Evolutionary conservation across 2,888 invertebrate species (phyloP).

Genomic region (Pantelozetes paolii): DNA sequence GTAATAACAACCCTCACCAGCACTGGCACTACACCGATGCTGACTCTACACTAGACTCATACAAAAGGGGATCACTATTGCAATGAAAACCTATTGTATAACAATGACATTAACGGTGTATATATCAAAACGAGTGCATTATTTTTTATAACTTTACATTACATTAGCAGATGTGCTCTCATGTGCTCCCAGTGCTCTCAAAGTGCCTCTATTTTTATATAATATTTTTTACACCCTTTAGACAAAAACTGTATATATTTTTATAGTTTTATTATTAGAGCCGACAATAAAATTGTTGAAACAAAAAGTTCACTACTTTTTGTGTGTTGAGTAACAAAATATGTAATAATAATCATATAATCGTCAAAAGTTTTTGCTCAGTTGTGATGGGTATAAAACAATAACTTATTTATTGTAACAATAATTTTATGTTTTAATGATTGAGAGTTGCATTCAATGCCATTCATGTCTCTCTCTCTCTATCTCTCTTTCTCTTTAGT

Average conservation of each 20-base stretch:
- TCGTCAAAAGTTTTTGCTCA: no score
- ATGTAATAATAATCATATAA: no score
- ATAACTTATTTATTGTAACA: conserved; percentile 8
- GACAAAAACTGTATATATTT: not conserved
- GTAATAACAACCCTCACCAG: conserved; percentile 19
- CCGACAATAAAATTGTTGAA: not conserved
- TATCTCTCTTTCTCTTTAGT: no score
- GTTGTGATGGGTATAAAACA: not conserved
- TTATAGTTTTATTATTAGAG: conserved; percentile 2
- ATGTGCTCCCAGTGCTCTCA: no score
- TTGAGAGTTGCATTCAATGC: conserved; percentile 15
- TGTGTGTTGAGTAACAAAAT: not conserved
- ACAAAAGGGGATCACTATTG: conserved; percentile 20
- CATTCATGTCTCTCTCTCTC: conserved; percentile 1
- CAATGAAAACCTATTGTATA: conserved; percentile 20
- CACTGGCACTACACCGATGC: not conserved
- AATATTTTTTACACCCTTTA: not conserved
- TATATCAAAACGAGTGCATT: conserved; percentile 16
- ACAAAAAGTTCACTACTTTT: not conserved
- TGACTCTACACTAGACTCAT: conserved; percentile 1
- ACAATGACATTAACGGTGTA: conserved; percentile 26
- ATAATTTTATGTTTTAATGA: conserved; percentile 23
- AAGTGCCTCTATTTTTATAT: not conserved
- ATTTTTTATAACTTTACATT: conserved; percentile 25
- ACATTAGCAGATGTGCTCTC: conserved; percentile 35